phyloP scores from a whole-genome alignment of 1,140 invertebrate genomes.

The Apis laboriosa region DNA sequence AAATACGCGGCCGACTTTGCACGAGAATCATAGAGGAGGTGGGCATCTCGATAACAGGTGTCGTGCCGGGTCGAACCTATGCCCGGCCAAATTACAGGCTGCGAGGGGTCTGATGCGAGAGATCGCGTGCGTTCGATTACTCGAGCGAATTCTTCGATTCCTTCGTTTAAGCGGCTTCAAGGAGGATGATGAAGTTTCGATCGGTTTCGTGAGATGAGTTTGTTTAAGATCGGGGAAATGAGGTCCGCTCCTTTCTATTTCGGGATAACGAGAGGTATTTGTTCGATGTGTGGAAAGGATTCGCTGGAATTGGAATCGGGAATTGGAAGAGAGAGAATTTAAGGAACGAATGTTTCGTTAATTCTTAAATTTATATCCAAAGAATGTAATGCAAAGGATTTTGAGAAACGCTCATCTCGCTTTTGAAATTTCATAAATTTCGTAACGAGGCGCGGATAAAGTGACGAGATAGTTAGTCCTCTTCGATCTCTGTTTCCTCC shows the following conservation, averaged over 20 bases:
- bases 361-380: too few relatives aligned
- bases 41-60: conserved; percentile 69
- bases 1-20: conserved; percentile 62
- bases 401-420: too few relatives aligned
- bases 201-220: conserved; percentile 21
- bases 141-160: background rate
- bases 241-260: background rate
- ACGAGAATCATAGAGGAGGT: conserved; percentile 67
- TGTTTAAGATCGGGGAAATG: background rate
- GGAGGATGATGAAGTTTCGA: background rate
- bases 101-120: background rate
- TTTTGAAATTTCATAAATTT: too few relatives aligned
- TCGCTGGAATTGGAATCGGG: background rate
- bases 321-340: too few relatives aligned
- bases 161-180: background rate
- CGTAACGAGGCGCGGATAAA: too few relatives aligned
- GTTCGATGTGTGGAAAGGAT: background rate
- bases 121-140: conserved; percentile 34
- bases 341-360: too few relatives aligned
- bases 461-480: too few relatives aligned
- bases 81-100: conserved; percentile 65
- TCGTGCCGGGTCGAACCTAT: conserved; percentile 67
- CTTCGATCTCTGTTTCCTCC: too few relatives aligned
- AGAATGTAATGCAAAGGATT: too few relatives aligned
- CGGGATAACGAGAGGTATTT: background rate